Evolutionary conservation across 2,113 vertebrate species (phyloP).

Genomic region (Rhinoptilus africanus): DNA sequence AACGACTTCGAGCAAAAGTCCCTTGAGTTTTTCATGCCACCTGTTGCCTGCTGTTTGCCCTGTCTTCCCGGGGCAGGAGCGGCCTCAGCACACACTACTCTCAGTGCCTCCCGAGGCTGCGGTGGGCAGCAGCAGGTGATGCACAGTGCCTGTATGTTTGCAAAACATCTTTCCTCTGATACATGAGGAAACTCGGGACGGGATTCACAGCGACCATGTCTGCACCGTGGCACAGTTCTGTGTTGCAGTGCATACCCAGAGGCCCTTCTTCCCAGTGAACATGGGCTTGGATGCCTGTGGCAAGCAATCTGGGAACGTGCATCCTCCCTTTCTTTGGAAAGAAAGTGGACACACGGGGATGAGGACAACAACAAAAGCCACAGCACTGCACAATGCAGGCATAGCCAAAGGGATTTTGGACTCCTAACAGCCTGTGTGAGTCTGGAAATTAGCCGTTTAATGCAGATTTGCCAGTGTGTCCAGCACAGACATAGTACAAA

Average conservation of each 20-base stretch:
- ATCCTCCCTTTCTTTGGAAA: background rate
- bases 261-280: background rate
- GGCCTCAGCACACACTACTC: accelerated
- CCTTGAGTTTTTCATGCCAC: background rate
- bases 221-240: accelerated
- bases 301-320: background rate
- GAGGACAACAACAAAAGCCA: background rate
- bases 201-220: accelerated
- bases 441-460: background rate
- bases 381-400: accelerated
- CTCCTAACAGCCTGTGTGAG: background rate
- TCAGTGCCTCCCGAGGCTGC: background rate
- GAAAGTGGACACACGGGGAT: background rate
- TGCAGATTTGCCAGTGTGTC: background rate
- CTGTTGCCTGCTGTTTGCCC: background rate
- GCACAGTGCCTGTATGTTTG: background rate
- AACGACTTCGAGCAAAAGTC: background rate
- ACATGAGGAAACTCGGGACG: accelerated
- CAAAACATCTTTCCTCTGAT: background rate
- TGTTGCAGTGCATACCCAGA: background rate
- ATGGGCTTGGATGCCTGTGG: background rate
- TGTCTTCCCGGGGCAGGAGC: background rate
- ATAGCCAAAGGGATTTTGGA: background rate
- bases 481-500: background rate
- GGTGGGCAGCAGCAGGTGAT: background rate